A percentile compares a stretch with the other conserved stretches of the same genome.
Evolutionary conservation across 2,888 invertebrate species (phyloP).

Genomic region (Gisinianus flammeolus): DNA sequence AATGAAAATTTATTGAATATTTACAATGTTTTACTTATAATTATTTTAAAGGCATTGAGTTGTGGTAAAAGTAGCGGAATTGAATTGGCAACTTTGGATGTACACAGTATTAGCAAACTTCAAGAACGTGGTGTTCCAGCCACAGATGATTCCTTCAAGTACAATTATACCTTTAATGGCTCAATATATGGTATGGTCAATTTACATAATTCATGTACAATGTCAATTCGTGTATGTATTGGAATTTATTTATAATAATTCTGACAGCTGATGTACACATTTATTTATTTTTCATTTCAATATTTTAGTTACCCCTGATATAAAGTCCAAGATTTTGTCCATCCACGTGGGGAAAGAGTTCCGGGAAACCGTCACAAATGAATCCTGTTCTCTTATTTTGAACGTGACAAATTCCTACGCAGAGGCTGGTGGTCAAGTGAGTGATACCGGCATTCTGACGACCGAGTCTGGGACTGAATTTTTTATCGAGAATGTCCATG

Average conservation of each 20-base stretch:
- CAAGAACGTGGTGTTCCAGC: slow-evolving; percentile 76
- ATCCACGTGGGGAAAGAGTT: slow-evolving; percentile 81
- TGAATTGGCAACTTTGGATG: slow-evolving; percentile 87
- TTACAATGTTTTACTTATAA: slow-evolving; percentile 61
- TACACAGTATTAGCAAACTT: slow-evolving; percentile 91
- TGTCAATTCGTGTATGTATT: background rate
- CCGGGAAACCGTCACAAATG: slow-evolving; percentile 81
- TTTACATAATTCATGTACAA: background rate
- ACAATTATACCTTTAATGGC: slow-evolving; percentile 71
- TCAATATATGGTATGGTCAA: slow-evolving; percentile 21
- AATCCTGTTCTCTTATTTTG: slow-evolving; percentile 89
- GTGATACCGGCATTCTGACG: slow-evolving; percentile 89
- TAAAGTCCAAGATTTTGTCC: slow-evolving; percentile 79
- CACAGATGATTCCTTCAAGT: slow-evolving; percentile 92
- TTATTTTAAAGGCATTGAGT: slow-evolving; percentile 78
- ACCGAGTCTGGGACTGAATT: slow-evolving; percentile 76
- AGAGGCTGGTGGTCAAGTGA: slow-evolving; percentile 98
- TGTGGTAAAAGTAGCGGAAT: slow-evolving; percentile 76
- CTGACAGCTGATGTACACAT: background rate
- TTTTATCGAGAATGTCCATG: slow-evolving; percentile 63
- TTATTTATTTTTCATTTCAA: background rate
- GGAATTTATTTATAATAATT: background rate
- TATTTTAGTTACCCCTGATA: slow-evolving; percentile 73
- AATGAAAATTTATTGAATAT: slow-evolving; percentile 6
- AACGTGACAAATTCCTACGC: slow-evolving; percentile 96